These are phyloP conservation scores for Hemibagrus guttatus DNA, from an alignment of 2,797 vertebrate genomes.

Conservation along the genomic window DNA sequence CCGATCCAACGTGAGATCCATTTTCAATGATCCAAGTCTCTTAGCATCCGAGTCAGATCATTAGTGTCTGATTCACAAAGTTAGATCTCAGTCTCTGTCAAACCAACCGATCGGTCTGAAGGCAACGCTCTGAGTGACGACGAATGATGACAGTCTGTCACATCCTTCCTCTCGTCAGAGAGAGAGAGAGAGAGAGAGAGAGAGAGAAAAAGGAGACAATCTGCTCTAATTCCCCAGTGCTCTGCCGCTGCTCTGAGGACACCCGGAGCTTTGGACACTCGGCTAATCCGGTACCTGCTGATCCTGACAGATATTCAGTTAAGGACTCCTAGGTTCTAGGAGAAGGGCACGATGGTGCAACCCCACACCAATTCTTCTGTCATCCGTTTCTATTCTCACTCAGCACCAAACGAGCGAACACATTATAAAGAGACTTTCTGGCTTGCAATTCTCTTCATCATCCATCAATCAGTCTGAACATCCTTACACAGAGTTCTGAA, in stretches of 20 bases:
- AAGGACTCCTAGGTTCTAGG: slow-evolving; percentile 54
- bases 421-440: neutral
- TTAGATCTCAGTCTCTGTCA: neutral
- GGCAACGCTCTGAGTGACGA: neutral
- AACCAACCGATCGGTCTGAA: neutral
- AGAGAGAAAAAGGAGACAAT: slow-evolving; percentile 11
- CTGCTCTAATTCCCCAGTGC: slow-evolving; percentile 65
- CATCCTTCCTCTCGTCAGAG: slow-evolving; percentile 29
- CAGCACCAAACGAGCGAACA: neutral
- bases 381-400: neutral
- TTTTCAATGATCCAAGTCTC: neutral
- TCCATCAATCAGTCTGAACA: neutral
- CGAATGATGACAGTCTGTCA: slow-evolving; percentile 34
- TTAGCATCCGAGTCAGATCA: neutral
- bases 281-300: slow-evolving; percentile 74
- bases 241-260: slow-evolving; percentile 47
- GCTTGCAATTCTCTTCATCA: neutral
- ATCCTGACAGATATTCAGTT: slow-evolving; percentile 63
- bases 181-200: neutral
- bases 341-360: slow-evolving; percentile 40
- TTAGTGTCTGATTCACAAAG: neutral
- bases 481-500: neutral
- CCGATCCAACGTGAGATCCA: neutral
- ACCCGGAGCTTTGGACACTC: slow-evolving; percentile 57
- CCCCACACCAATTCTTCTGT: slow-evolving; percentile 15